Evolutionary conservation across 2,888 invertebrate genomes (phyloP), one percentile per base, ranked within the genome.

Genomic region (Lottia gigantea): DNA sequence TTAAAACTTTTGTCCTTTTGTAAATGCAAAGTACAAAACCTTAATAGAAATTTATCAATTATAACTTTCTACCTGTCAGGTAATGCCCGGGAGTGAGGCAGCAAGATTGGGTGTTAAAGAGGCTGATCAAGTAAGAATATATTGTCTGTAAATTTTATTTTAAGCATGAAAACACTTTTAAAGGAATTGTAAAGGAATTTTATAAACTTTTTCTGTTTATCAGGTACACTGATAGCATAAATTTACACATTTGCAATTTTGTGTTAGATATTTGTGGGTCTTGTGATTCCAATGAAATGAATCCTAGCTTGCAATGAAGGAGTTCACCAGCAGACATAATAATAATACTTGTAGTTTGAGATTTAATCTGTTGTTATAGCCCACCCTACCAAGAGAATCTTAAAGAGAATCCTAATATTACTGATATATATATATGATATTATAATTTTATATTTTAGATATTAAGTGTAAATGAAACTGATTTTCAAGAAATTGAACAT

Each of bases 71-170:
- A 8, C 7, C 71, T 62, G 62, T 0, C 63, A 87, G 87, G 86
- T 87, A 68, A 83, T 83, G 78, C 79, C 81, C 14, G 75, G 83
- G 64, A 85, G 85, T 76, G 87, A 85, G 70, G 86, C 86, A 11
- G 82, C 83, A 46, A 76, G 77, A 45, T 79, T 85, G 12, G 87
- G 87, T n/a, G 71, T 87, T 15, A 79, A 79, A 61, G 86, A 86
- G 74, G 87, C 85, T 19, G 86, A 87, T 71, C 86, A 86, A 83
- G 86, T 85, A 70, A 66, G 16, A 61, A 26, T 46, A 40, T 40
- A 4, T 40, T 40, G 40, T 31, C 31, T 4, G 31, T 46, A 19
- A 3, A 14, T 1, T 11, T n/a, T 31, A 26, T 19, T 47, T 15
- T 25, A 40, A 15, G 23, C 11, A 15, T 19, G 26, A 45, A 55